Evolutionary conservation across 53 echinoderm and acorn worm species (phyloP).

Genomic region (Stichopus horrens): DNA sequence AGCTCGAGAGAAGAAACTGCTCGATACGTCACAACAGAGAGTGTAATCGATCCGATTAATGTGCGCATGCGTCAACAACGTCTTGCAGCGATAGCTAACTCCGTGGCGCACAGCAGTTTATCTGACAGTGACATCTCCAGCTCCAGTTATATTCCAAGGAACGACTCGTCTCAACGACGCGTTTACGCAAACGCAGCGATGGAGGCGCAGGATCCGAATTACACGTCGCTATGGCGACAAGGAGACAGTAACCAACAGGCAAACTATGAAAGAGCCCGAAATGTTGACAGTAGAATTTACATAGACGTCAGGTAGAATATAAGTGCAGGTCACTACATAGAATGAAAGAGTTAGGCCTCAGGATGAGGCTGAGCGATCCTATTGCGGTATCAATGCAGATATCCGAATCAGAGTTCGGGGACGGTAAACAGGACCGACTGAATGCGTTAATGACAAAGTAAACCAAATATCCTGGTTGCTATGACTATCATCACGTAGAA

Average conservation of each 20-base stretch:
- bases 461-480: too few species aligned
- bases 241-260: constrained; percentile 50
- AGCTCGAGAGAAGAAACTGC: constrained; percentile 73
- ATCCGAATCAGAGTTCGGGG: too few species aligned
- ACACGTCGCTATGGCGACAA: constrained; percentile 77
- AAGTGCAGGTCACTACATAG: too few species aligned
- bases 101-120: constrained; percentile 27
- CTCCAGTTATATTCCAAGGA: constrained; percentile 13
- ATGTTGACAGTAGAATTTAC: constrained; percentile 82
- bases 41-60: constrained; percentile 69
- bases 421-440: too few species aligned
- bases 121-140: constrained; percentile 21
- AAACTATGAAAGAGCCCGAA: not conserved
- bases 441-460: too few species aligned
- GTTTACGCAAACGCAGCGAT: constrained; percentile 81
- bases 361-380: too few species aligned
- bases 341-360: too few species aligned
- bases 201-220: constrained; percentile 74
- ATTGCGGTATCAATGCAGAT: too few species aligned
- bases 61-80: constrained; percentile 59
- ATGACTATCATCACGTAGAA: too few species aligned
- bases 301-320: constrained; percentile 70
- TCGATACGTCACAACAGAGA: constrained; percentile 85
- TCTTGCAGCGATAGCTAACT: constrained; percentile 55
- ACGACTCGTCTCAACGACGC: constrained; percentile 50